Base-by-base conservation (phyloP, 2,888 invertebrate species). In the Spodoptera littoralis region DNA sequence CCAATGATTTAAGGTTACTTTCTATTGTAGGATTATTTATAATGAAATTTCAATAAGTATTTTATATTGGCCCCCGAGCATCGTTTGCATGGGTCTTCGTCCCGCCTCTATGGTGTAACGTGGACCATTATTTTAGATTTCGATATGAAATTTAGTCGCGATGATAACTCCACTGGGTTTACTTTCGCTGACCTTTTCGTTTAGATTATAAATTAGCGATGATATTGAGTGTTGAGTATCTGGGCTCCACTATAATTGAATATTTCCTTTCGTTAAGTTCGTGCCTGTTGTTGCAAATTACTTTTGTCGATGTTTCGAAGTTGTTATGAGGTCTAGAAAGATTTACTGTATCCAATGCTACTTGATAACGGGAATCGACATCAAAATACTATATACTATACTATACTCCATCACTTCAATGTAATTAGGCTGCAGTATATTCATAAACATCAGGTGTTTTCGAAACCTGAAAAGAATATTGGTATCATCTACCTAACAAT, bases 51-150 rank as follows among this genome's bases (percentile, higher is more conserved):
- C 90, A 91, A 91, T 91, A 90, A 90, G 82, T 76, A 69, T 76
- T 72, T 77, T 36, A 36, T 36, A 36, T 36, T 55, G 41, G 76
- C 83, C 88, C 93, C 91, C 81, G 80, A 90, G 92, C 89, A 88
- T 81, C 70, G 73, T 73, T 36, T 75, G 81, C 80, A 81, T 81
- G 84, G 76, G 73, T 81, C 76, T 52, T 63, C 65, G 87, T 73
- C 82, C 83, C 93, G 92, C 93, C 93, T 88, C 84, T 91, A 79
- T 83, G 86, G 77, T 93, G 93, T 93, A 90, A 79, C 80, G 41
- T 52, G 43, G 51, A 57, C 60, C 84, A 87, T 89, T 86, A 89
- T 84, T 88, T 90, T 85, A 84, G 78, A 84, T 86, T 85, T 81
- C 84, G 86, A 89, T 87, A 87, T 74, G 80, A 83, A 81, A 84